Evolutionary conservation across 2,797 vertebrate species (phyloP), one percentile per base, ranked within the genome.

Genomic region (Dryobates pubescens): DNA sequence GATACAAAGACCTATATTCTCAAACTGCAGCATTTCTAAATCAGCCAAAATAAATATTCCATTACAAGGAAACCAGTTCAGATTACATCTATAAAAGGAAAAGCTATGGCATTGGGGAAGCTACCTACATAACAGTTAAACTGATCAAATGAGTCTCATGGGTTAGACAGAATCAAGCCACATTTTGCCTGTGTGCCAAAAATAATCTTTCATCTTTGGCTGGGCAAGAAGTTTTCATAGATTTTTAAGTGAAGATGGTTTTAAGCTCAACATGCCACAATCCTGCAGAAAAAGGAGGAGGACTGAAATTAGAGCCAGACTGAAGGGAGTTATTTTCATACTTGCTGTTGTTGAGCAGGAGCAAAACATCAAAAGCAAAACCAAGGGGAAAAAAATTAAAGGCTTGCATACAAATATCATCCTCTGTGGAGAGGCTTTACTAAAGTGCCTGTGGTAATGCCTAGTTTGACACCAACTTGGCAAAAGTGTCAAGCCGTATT

Each of bases 321-420:
- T 89, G 69, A 88, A 76, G 45, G 7, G 41, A 94, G 65, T 56
- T 22, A 73, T 86, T 95, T 95, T 94, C 89, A 79, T 69, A 65
- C 82, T 23, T 75, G 58, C 56, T 87, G 36, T 82, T 88, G 58
- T 71, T 64, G 77, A 89, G 74, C 67, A 76, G 61, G 57, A 90
- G 61, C 61, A 89, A 94, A 94, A 89, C 75, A 85, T 87, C 91
- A 96, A 82, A 93, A 91, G 78, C 69, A 90, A 94, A 93, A 78
- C 32, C 36, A 82, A 72, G 56, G 49, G 49, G 36, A 53, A 80
- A 91, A 89, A 90, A 84, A 8, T 6, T 59, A 61, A 90, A 93
- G 43, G 51, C 65, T 88, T 90, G 69, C 20, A 47, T 65, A 88
- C 51, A 87, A 82, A 93, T 78, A 87, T 76, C 73, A 69, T 54